Base-by-base conservation (phyloP, 2,113 vertebrate genomes). In the Oostethus manadensis region DNA sequence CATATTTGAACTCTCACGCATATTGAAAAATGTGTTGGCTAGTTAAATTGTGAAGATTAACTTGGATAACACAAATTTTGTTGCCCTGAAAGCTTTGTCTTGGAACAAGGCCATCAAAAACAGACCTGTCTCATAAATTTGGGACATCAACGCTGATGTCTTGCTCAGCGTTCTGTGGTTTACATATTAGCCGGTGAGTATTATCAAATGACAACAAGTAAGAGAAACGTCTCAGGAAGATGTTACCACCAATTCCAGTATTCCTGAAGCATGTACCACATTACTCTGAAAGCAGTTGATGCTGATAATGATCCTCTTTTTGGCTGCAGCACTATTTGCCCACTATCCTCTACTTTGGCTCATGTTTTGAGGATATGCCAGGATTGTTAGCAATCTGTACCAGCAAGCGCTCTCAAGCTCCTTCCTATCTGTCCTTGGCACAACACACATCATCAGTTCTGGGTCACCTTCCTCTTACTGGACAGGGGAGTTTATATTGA, bases 51-150 rank as follows among this genome's bases (percentile, higher is more conserved):
- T 49, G 42, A 46, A 77, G 78, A 85, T 80, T 50, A 61, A 61
- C 73, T 73, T 66, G 71, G 76, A 80, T 83, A 81, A 75, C 3
- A 7, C 22, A 81, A 79, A 86, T 82, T 70, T 48, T 58, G 44
- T 68, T 43, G 9, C 47, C 56, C 60, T 49, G 10, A 14, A 57
- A 64, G 75, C 60, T 81, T 77, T 78, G 49, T 43, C 51, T 49
- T 23, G 44, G 64, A 81, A 83, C 47, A 60, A 65, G 64, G 59
- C 61, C 74, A 71, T 74, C 77, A 44, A 69, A 83, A 70, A 64
- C 43, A 10, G 35, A 26, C 50, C 18, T 15, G 51, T 14, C 43
- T 60, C 42, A 56, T 58, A 17, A 43, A 76, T 76, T 48, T 26
- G 64, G 66, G 77, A 73, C 70, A 63, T 62, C 61, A 58, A 48